Evolutionary conservation across 2,113 vertebrate genomes (phyloP).

Genomic region (Typhlomys cinereus): DNA sequence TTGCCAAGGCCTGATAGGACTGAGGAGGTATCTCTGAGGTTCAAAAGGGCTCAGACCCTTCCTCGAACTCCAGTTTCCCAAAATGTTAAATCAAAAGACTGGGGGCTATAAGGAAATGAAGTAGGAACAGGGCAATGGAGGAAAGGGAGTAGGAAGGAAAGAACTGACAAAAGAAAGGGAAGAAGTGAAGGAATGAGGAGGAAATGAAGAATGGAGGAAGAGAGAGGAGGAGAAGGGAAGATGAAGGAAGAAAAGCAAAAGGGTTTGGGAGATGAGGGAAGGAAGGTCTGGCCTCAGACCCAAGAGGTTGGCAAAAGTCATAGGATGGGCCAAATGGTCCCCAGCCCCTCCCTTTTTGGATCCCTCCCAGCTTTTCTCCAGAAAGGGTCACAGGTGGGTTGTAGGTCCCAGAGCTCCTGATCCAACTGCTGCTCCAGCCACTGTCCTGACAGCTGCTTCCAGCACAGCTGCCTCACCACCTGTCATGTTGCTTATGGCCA

Average conservation of each 20-base stretch:
- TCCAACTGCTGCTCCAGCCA: conserved; percentile 53
- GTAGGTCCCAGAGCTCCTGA: not conserved
- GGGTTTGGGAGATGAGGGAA: not conserved
- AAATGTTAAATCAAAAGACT: not conserved
- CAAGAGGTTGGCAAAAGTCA: not conserved
- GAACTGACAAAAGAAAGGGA: not conserved
- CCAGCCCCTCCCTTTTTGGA: not conserved
- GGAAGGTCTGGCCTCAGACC: not conserved
- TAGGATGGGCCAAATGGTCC: not conserved
- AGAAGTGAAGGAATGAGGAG: not conserved
- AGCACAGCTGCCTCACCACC: conserved; percentile 75
- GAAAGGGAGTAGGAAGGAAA: no score
- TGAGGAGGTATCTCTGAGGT: no score
- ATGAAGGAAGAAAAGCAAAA: no score
- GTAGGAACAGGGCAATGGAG: not conserved
- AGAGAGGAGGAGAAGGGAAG: rapidly evolving
- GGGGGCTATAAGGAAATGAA: not conserved
- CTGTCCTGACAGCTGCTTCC: conserved; percentile 55
- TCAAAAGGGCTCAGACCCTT: not conserved
- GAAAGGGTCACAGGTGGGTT: conserved; percentile 69
- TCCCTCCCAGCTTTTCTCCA: not conserved
- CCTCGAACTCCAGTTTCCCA: not conserved
- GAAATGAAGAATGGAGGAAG: not conserved
- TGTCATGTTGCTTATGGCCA: conserved; percentile 49
- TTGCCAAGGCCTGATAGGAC: no score